Evolutionary conservation across 2,113 vertebrate species (phyloP).

Genomic region (Zosterops lateralis): DNA sequence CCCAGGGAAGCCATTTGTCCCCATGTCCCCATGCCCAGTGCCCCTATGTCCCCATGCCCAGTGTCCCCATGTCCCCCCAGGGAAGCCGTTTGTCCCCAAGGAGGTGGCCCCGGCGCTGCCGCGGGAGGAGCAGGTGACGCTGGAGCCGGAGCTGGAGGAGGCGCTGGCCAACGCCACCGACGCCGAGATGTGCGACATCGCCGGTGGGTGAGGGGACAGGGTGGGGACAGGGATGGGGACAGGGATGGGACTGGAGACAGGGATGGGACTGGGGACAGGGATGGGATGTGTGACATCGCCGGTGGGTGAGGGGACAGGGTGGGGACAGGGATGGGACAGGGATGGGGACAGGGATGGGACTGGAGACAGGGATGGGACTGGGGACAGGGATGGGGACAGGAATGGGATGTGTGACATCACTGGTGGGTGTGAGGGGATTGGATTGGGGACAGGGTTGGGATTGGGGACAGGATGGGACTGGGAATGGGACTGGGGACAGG

Average conservation of each 20-base stretch:
- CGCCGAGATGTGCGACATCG: constrained; percentile 96
- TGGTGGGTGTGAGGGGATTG: no score
- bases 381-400: neutral
- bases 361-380: no score
- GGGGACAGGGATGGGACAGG: neutral
- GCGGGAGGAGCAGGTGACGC: constrained; percentile 82
- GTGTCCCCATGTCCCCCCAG: no score
- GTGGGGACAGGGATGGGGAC: neutral
- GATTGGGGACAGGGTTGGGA: no score
- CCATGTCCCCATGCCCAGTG: no score
- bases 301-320: no score
- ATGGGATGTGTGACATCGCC: neutral
- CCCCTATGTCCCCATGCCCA: no score
- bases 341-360: no score
- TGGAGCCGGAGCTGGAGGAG: constrained; percentile 94
- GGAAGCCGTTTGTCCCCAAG: constrained; percentile 78
- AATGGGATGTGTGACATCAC: no score
- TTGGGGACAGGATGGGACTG: no score
- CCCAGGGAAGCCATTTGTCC: no score
- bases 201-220: constrained; percentile 72
- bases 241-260: neutral
- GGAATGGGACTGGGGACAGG: no score
- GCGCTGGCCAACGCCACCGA: constrained; percentile 90
- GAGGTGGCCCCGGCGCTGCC: constrained; percentile 76
- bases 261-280: neutral